Base-by-base conservation (phyloP, 2,888 invertebrate genomes). In the Acanthosepion pharaonis region DNA sequence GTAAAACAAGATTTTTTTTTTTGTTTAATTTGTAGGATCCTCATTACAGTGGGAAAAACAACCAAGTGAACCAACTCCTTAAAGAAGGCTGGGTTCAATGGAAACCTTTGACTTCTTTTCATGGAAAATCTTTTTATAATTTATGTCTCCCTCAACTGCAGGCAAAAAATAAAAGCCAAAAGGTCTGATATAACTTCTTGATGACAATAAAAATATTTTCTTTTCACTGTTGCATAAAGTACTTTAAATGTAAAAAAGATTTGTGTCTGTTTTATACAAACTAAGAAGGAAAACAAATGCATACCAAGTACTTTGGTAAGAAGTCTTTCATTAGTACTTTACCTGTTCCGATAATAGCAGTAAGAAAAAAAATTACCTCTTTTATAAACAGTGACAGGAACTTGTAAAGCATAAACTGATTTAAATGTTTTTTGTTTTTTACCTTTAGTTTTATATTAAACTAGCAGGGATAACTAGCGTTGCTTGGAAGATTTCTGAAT, bases 71-170 rank as follows among this genome's bases (percentile, higher is more conserved):
- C 42, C 91, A 95, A 11, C 95, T 97, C 20, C 18, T 93, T 53
- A 33, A 49, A 20, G 18, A 93, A 15, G 95, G 95, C 0, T 96
- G 96, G 96, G 95, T 97, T 25, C 95, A 95, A 51, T 97, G 97
- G 97, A 95, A 96, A 48, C 94, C 95, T 20, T 11, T 97, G 25
- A 95, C 96, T n/a, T 95, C 95, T 42, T 97, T 97, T 95, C 95
- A 95, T 78, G 94, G 95, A 53, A 94, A 96, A 51, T 96, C 97
- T 0, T 97, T 97, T 95, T 97, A 97, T 95, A 97, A 97, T 94
- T 94, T 97, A 33, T 97, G 97, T 95, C 95, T 97, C 94, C 97
- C 97, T 49, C 96, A 96, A 94, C 94, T 96, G 6, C 94, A 95
- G 94, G 94, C 51, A 28, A 93, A 95, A 33, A 15, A n/a, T 78